Evolutionary conservation across 2,888 invertebrate species (phyloP), one percentile per base, ranked within the genome.

Genomic region (Melanostoma scalare): DNA sequence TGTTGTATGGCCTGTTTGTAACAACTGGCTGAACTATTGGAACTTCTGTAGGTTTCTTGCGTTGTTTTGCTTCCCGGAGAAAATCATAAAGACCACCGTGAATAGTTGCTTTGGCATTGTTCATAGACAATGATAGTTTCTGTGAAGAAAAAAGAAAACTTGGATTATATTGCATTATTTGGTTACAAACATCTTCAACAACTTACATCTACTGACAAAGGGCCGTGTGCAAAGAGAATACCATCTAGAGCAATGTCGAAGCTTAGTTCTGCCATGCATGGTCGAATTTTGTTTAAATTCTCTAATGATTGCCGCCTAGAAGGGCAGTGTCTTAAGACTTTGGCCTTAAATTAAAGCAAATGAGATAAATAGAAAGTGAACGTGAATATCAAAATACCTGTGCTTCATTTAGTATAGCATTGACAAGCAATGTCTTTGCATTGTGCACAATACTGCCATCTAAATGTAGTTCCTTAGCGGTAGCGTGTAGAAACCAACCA

Each of bases 141-240:
- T 91, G 75, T 2, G 86, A 86, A 35, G 3, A 81, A 56, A 4
- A 48, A 67, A n/a, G 44, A 40, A 35, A 8, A 36, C 6, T 10
- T 9, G 10, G 3, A 61, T 53, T 38, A 20, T 8, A 31, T 36
- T 2, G 20, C 20, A 20, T 20, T 20, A 20, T 20, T 20, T 20
- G 20, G 20, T 20, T 20, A 20, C 20, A 20, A 20, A 20, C 20
- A 20, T 20, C 20, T 20, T 20, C 20, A 20, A 20, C 20, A 20
- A 86, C 88, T 88, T 91, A 96, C 96, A 93, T 96, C 96, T 50
- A 96, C 94, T 86, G 96, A 95, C n/a, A 96, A 91, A n/a, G 96
- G 96, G 3, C 95, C 96, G 87, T 96, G 95, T 4, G 96, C 96
- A 86, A 95, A 94, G 6, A 97, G 92, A 0, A 95, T 95, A 0